Conservation (phyloP, 2,113 vertebrate genomes). For the Xenopus borealis region DNA sequence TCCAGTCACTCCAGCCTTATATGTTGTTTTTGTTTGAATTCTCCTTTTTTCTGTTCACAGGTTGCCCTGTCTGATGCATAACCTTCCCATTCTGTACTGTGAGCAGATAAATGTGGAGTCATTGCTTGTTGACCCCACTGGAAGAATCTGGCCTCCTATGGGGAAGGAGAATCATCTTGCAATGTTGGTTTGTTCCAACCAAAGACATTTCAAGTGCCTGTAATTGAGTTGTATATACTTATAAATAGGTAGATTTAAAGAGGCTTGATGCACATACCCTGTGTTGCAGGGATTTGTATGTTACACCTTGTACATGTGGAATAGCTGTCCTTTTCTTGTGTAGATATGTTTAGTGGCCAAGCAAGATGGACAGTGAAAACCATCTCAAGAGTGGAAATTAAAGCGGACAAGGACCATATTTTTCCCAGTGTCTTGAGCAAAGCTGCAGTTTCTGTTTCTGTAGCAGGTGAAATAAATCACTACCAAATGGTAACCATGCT, state of each 20-base stretch:
- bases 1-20: too few relatives aligned
- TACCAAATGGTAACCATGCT: too few relatives aligned
- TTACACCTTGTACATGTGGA: slow-evolving; percentile 48
- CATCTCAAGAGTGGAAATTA: slow-evolving; percentile 5
- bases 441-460: slow-evolving; percentile 30
- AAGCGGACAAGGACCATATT: neutral
- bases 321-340: slow-evolving; percentile 46
- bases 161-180: slow-evolving; percentile 77
- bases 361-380: slow-evolving; percentile 32
- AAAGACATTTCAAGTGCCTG: slow-evolving; percentile 99
- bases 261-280: slow-evolving; percentile 64
- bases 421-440: neutral
- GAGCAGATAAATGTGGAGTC: slow-evolving; percentile 64
- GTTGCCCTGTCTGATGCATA: slow-evolving; percentile 92
- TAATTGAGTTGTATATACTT: slow-evolving; percentile 96
- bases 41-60: slow-evolving; percentile 57
- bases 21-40: too few relatives aligned
- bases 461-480: neutral
- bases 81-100: slow-evolving; percentile 49
- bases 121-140: slow-evolving; percentile 78
- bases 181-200: slow-evolving; percentile 98
- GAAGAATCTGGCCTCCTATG: slow-evolving; percentile 59
- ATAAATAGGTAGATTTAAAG: slow-evolving; percentile 64
- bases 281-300: slow-evolving; percentile 45
- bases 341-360: slow-evolving; percentile 55